phyloP scores from a whole-genome alignment of 2,797 vertebrate species.

The Fringilla coelebs region DNA sequence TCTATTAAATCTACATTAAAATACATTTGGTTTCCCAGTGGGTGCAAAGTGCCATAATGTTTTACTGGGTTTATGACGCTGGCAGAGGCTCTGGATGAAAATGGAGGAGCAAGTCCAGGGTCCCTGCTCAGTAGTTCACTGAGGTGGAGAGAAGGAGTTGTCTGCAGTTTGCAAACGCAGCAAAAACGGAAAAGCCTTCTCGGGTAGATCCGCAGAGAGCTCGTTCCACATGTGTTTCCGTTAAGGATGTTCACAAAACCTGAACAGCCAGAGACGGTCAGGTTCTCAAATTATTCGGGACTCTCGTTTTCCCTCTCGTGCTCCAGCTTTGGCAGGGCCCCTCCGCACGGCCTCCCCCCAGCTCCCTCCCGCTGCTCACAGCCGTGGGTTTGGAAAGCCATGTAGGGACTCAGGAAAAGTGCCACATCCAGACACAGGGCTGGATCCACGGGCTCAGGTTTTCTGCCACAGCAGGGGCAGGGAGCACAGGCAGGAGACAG shows the following conservation, averaged over 20 bases:
- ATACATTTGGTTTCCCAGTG: conserved; percentile 70
- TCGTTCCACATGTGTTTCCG: conserved; percentile 60
- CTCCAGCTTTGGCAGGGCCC: background rate
- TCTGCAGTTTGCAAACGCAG: conserved; percentile 64
- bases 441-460: background rate
- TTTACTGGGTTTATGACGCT: conserved; percentile 67
- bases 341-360: accelerated
- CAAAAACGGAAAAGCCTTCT: conserved; percentile 63
- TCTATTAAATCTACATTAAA: conserved; percentile 71
- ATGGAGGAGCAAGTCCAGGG: conserved; percentile 58
- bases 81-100: conserved; percentile 65
- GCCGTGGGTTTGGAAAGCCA: accelerated
- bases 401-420: background rate
- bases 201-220: conserved; percentile 51
- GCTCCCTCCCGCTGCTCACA: background rate
- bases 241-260: conserved; percentile 61
- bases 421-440: background rate
- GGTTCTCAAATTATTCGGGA: conserved; percentile 48
- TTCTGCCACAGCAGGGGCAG: background rate
- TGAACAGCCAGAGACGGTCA: conserved; percentile 34
- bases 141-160: conserved; percentile 22
- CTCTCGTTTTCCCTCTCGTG: background rate
- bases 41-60: conserved; percentile 66
- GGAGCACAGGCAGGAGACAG: background rate
- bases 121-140: conserved; percentile 61